A percentile compares a stretch with the other conserved stretches of the same genome.
These are phyloP conservation scores for Chloroclystis v-ata DNA, from an alignment of 2,888 invertebrate genomes.

Conservation along the genomic window DNA sequence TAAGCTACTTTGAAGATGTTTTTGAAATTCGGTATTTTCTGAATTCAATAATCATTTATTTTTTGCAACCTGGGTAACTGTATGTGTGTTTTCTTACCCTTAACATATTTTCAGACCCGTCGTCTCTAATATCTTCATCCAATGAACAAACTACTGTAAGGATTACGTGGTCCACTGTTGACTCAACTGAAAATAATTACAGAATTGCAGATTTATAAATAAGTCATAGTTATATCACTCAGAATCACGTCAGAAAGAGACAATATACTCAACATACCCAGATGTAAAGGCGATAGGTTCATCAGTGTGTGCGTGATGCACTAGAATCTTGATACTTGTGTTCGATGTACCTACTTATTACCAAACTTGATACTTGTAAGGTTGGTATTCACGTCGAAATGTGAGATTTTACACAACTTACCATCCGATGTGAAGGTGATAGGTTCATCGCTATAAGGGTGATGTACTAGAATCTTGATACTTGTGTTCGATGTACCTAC, in stretches of 20 bases:
- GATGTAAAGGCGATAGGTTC: slow-evolving; percentile 93
- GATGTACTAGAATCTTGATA: slow-evolving; percentile 90
- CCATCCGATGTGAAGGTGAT: slow-evolving; percentile 95
- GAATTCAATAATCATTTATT: too few relatives aligned
- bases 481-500: slow-evolving; percentile 87
- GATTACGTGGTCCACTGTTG: slow-evolving; percentile 91
- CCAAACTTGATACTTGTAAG: slow-evolving; percentile 90
- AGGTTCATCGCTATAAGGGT: slow-evolving; percentile 80
- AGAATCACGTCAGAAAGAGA: too few relatives aligned
- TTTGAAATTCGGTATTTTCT: too few relatives aligned
- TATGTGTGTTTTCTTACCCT: too few relatives aligned
- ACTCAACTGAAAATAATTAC: slow-evolving; percentile 83
- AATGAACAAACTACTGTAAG: slow-evolving; percentile 89
- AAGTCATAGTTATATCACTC: too few relatives aligned
- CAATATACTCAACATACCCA: slow-evolving; percentile 79
- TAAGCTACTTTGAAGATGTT: too few relatives aligned
- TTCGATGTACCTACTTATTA: slow-evolving; percentile 84
- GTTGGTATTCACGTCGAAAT: slow-evolving; percentile 87
- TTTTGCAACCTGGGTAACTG: too few relatives aligned
- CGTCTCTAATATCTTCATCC: slow-evolving; percentile 83
- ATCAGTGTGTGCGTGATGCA: slow-evolving; percentile 79
- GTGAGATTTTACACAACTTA: slow-evolving; percentile 78
- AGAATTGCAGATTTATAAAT: too few relatives aligned
- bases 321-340: slow-evolving; percentile 93
- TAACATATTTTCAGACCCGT: slow-evolving; percentile 82